These are phyloP conservation scores for Ophion costatus DNA, from an alignment of 2,888 invertebrate genomes.

Conservation along the genomic window DNA sequence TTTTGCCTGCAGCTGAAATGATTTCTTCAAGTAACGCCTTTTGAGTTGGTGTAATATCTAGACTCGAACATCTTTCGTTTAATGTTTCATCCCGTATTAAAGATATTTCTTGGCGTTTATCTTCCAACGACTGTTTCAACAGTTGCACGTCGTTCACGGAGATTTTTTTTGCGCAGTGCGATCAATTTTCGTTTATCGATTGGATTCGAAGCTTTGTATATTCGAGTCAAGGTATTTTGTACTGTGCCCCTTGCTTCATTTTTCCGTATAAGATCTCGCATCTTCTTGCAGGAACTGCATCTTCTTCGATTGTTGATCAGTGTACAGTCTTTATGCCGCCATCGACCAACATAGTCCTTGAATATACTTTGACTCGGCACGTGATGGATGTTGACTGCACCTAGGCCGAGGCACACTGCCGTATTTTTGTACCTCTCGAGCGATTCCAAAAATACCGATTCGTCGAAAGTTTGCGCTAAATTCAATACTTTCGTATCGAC, in stretches of 20 bases:
- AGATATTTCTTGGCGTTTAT: constrained; percentile 1
- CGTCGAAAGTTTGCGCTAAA: too few species aligned
- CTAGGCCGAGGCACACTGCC: too few species aligned
- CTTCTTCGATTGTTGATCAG: not conserved
- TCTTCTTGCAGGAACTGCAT: not conserved
- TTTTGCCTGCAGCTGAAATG: constrained; percentile 10
- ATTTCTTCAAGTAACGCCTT: not conserved
- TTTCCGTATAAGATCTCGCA: not conserved
- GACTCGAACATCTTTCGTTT: not conserved
- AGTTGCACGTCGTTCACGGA: not conserved
- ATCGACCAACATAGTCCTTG: constrained; percentile 2
- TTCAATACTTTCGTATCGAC: too few species aligned
- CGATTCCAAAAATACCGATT: too few species aligned
- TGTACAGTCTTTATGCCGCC: not conserved
- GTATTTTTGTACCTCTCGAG: too few species aligned
- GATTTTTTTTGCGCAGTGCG: constrained; percentile 2
- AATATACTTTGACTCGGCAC: not conserved
- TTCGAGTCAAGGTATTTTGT: not conserved
- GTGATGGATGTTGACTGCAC: not conserved
- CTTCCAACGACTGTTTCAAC: not conserved
- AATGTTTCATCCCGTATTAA: not conserved
- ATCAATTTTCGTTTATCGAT: not conserved
- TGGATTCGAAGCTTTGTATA: constrained; percentile 4
- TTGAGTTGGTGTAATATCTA: not conserved
- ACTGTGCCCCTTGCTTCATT: not conserved